Evolutionary conservation across 1,140 invertebrate species (phyloP).

Genomic region (Polyergus mexicanus): DNA sequence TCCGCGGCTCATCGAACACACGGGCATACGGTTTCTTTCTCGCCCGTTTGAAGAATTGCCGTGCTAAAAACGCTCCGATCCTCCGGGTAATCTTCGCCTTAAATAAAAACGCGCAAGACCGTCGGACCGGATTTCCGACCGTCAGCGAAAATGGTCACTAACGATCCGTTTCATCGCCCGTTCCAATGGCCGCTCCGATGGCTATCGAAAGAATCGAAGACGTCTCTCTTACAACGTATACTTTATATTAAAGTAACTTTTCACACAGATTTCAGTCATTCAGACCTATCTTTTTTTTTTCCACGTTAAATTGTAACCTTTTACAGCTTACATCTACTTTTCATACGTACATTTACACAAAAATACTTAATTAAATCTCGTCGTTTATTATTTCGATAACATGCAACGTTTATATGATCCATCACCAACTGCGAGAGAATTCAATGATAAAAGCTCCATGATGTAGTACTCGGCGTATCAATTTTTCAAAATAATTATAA

Average conservation of each 20-base stretch:
- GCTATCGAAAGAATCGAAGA: background rate
- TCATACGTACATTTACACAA: background rate
- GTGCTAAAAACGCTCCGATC: background rate
- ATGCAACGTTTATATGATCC: background rate
- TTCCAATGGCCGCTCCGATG: background rate
- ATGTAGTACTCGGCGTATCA: background rate
- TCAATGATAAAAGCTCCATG: background rate
- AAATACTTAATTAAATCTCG: constrained; percentile 4
- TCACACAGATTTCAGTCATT: background rate
- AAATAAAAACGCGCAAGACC: constrained; percentile 44
- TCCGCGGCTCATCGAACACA: constrained; percentile 29
- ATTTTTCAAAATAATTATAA: constrained; percentile 41
- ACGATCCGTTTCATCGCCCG: constrained; percentile 29
- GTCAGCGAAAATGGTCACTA: constrained; percentile 42
- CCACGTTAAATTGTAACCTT: background rate
- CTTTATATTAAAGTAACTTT: background rate
- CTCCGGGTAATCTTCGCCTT: constrained; percentile 15
- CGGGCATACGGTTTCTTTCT: constrained; percentile 19
- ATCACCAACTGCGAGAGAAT: background rate
- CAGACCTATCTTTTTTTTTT: background rate
- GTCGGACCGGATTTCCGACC: background rate
- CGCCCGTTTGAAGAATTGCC: constrained; percentile 51
- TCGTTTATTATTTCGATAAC: background rate
- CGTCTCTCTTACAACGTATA: background rate
- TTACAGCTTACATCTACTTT: constrained; percentile 7